phyloP scores from a whole-genome alignment of 2,113 vertebrate species.

The Callospermophilus lateralis region DNA sequence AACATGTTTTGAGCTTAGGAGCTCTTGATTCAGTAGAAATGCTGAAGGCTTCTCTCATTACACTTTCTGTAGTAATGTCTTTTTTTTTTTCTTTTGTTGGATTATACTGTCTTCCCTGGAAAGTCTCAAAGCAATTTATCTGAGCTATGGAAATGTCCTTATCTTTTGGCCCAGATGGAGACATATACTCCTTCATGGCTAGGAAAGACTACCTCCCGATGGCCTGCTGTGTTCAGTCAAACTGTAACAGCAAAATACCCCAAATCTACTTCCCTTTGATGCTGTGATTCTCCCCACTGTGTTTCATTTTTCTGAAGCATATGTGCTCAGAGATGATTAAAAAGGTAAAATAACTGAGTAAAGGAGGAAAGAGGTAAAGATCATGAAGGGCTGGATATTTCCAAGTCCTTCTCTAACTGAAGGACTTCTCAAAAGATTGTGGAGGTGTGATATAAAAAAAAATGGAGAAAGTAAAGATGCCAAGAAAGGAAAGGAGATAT shows the following conservation, averaged over 20 bases:
- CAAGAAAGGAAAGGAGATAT: neutral
- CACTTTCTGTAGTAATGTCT: neutral
- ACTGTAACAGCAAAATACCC: neutral
- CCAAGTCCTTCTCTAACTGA: neutral
- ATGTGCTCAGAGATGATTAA: neutral
- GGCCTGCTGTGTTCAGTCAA: neutral
- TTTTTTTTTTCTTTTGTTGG: neutral
- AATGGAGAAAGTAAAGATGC: neutral
- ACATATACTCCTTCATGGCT: neutral
- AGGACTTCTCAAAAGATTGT: neutral
- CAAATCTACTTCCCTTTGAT: neutral
- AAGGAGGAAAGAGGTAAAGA: neutral
- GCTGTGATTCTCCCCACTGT: neutral
- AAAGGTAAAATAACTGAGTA: neutral
- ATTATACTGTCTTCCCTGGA: slow-evolving; percentile 3
- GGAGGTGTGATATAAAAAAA: neutral
- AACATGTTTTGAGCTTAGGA: neutral
- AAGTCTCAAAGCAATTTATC: slow-evolving; percentile 58
- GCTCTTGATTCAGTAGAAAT: slow-evolving; percentile 49
- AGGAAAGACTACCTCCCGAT: neutral
- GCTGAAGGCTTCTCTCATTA: slow-evolving; percentile 26
- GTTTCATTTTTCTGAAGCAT: neutral
- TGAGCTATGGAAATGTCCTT: slow-evolving; percentile 53
- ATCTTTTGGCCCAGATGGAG: slow-evolving; percentile 33
- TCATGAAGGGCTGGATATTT: neutral